Evolutionary conservation across 2,888 invertebrate genomes (phyloP), one percentile per base, ranked within the genome.

Genomic region (Agonopterix subpropinquella): DNA sequence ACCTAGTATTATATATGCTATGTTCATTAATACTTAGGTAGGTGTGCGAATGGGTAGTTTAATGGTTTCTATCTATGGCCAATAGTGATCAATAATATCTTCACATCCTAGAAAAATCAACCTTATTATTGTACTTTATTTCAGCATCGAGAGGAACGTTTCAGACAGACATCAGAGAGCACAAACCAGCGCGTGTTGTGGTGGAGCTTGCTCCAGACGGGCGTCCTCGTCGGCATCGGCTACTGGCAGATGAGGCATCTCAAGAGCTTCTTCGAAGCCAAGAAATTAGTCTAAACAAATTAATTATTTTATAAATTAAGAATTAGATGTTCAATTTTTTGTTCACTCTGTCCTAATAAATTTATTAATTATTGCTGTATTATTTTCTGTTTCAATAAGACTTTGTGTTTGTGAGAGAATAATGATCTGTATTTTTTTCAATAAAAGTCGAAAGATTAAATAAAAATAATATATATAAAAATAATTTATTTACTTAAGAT

Each of bases 181-280:
- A 99, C 99, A 48, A 98, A 98, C 79, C 93, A 94, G 47, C 90
- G 97, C 58, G 98, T 98, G 0, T 89, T 99, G 28, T 99, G 98
- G 96, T 99, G 98, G 98, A 97, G 98, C 49, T 87, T 98, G 10
- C 92, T 94, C 0, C 99, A 99, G 85, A 96, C 97, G 0, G 90
- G 93, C 48, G 95, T 99, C 42, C 91, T 99, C 9, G 88, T 99
- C 0, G 86, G 92, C 36, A 99, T 99, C 91, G 99, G 99, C 11
- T 95, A 97, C 60, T 99, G 99, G 99, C 99, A 99, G 86, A 99
- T 99, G 98, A 93, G 94, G 69, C 99, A 99, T 91, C 91, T 99
- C 60, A 99, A 99, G 90, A 96, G 96, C 70, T 99, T 99, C 92
- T 99, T 99, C 73, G 98, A 99, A 88, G 99, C 99, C 35, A 99